Conservation (phyloP, 2,888 invertebrate genomes). For the Sinotaia quadrata region DNA sequence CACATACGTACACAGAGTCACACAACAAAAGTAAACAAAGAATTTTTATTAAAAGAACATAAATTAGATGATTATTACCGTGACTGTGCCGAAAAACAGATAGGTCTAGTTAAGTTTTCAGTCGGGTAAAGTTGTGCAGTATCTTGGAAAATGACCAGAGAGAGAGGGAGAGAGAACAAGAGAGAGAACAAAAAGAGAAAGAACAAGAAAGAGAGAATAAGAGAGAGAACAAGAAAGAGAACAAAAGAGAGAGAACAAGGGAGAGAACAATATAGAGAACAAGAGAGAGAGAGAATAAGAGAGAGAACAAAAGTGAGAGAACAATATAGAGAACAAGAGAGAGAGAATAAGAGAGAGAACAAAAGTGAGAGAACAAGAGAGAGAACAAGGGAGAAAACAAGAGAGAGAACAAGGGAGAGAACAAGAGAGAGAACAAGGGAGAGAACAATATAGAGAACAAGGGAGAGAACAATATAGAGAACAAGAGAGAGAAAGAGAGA, state of each 20-base stretch:
- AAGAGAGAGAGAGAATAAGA: conserved; percentile 8
- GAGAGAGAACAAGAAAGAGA: not conserved
- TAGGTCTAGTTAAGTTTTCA: no score
- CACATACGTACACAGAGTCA: not conserved
- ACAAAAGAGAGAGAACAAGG: not conserved
- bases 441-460: not conserved
- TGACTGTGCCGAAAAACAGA: no score
- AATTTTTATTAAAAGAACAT: not conserved
- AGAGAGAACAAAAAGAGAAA: not conserved
- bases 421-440: not conserved
- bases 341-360: not conserved
- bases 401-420: not conserved
- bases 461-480: no score
- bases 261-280: not conserved
- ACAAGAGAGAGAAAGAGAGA: not conserved
- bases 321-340: conserved; percentile 8
- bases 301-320: not conserved
- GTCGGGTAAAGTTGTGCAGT: no score
- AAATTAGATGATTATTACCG: no score
- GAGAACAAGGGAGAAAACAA: not conserved
- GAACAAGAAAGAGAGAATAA: not conserved
- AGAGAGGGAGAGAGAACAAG: not conserved
- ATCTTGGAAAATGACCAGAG: no score
- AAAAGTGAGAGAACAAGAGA: not conserved
- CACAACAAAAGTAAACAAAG: not conserved